Evolutionary conservation across 2,113 vertebrate species (phyloP).

Genomic region (Vidua chalybeata): DNA sequence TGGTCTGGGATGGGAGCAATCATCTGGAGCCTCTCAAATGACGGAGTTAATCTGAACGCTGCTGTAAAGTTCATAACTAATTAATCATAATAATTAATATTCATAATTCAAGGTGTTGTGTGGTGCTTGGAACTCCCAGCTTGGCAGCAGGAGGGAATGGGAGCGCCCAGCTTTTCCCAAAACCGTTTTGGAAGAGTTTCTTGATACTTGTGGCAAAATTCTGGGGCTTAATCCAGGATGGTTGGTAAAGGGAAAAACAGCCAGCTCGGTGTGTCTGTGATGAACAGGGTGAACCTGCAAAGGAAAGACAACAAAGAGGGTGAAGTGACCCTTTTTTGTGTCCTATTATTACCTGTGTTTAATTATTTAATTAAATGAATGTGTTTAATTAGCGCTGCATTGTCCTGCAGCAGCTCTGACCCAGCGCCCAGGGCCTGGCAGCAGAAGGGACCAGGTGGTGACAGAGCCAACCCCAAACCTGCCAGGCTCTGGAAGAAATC

Average conservation of each 20-base stretch:
- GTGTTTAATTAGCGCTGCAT: background rate
- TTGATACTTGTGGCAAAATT: no score
- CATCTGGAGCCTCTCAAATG: background rate
- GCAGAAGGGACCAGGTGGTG: background rate
- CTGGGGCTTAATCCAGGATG: background rate
- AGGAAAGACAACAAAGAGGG: background rate
- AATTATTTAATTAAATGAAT: background rate
- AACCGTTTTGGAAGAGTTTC: background rate
- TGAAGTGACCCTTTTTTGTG: no score
- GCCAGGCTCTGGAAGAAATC: background rate
- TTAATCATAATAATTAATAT: background rate
- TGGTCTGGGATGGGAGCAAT: background rate
- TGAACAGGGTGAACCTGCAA: background rate
- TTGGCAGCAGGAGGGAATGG: background rate
- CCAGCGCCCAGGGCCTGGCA: background rate
- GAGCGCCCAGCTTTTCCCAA: background rate
- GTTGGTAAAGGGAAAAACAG: background rate
- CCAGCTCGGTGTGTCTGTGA: accelerated
- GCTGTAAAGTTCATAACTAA: background rate
- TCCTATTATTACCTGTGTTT: background rate
- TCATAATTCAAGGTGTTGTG: background rate
- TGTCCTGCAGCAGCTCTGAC: background rate
- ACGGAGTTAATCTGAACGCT: background rate
- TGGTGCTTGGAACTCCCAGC: background rate
- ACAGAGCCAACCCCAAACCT: background rate